Base-by-base conservation (phyloP, 2,797 vertebrate genomes). In the Okamejei kenojei region DNA sequence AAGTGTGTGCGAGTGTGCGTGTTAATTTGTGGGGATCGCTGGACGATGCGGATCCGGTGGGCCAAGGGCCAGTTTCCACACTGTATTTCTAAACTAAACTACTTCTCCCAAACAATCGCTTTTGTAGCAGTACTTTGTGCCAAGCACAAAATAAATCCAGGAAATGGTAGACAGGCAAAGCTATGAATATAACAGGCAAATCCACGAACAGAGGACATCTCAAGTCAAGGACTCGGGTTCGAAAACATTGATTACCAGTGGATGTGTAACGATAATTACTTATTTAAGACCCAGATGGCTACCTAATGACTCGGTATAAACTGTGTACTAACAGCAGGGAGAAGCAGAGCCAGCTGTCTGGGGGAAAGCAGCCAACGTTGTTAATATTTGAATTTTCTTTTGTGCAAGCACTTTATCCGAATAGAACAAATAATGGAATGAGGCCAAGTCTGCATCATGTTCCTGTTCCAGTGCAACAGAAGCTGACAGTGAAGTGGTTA, bases 381-480 rank as follows among this genome's bases (percentile, higher is more conserved):
- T 82, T 26, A 80, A 82, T 82, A 82, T 82, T 82, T 54, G 38
- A 58, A 82, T 82, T 58, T 82, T 54, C 80, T 82, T 54, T 54
- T 82, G 38, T 26, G 45, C 45, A 9, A 26, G 80, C 2, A 58
- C 38, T 3, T 54, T 35, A 35, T 26, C 21, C 2, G 26, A 82
- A 82, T 54, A 54, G 38, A 21, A 82, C 7, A 82, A 58, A 58
- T 54, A 26, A 2, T 58, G 80, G 80, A 82, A 3, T 23, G 45
- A 32, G 45, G 21, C 80, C 80, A 82, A 54, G 45, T 82, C 80
- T 26, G 80, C 26, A 54, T 82, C 45, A 82, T 9, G 3, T 54
- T 82, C 26, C 45, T 54, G 17, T 11, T 77, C n/a, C 29, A 32
- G 7, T 11, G 26, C 26, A 77, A 77, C 1, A 10, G 77, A 79